Conservation (phyloP, 2,113 vertebrate genomes). For the Psilopogon haemacephalus region DNA sequence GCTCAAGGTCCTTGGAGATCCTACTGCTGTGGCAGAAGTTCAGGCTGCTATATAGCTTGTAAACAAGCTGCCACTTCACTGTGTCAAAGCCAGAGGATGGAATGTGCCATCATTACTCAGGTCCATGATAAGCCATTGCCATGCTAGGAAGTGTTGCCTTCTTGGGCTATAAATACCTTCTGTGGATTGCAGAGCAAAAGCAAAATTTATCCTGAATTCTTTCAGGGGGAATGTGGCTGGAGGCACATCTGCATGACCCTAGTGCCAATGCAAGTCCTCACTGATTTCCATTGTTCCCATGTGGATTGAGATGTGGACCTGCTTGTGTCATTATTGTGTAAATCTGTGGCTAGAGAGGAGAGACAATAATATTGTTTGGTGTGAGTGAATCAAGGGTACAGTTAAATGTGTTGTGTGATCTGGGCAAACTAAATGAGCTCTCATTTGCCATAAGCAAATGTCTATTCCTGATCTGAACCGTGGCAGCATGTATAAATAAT, state of each 20-base stretch:
- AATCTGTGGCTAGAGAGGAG: background rate
- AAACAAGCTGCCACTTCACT: background rate
- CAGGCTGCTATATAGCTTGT: background rate
- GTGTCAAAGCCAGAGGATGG: background rate
- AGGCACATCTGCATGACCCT: background rate
- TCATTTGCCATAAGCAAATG: background rate
- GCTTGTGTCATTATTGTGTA: background rate
- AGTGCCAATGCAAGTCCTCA: background rate
- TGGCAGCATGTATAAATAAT: background rate
- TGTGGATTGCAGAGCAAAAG: background rate
- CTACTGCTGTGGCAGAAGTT: background rate
- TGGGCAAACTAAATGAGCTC: background rate
- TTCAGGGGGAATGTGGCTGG: background rate
- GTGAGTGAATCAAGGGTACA: background rate
- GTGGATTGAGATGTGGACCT: background rate
- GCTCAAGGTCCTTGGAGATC: background rate
- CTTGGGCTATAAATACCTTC: background rate
- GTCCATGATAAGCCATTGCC: background rate
- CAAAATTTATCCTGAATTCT: background rate
- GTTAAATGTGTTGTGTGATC: background rate
- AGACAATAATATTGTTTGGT: background rate
- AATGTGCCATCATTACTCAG: background rate
- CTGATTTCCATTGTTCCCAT: accelerated
- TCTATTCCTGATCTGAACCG: background rate
- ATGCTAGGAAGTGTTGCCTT: background rate